Base-by-base conservation (phyloP, 2,113 vertebrate species). In the Psittacula cyanocephala region DNA sequence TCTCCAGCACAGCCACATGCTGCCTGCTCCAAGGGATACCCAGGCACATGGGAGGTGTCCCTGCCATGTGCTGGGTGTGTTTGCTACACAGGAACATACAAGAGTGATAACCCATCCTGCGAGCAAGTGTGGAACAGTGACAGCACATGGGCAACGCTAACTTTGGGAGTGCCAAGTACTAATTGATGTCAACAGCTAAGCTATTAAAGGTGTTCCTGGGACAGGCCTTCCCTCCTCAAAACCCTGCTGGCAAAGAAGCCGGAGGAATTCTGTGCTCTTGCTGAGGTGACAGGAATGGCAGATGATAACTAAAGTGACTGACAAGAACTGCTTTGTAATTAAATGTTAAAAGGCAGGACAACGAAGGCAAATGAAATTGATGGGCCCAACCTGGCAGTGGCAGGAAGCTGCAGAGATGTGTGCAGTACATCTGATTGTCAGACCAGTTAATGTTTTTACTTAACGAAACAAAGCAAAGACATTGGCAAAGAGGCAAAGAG, bases 61-160 rank as follows among this genome's bases (percentile, higher is more conserved):
- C 13, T 8, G 63, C 31, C 47, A 9, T 1, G 0, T 16, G 67
- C 39, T 39, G 60, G 20, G 12, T 0, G 2, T 47, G 11, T 65
- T 76, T 77, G 64, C 50, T 31, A 23, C 55, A 43, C 17, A 27
- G 39, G 46, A 71, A 50, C 0, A 0, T 10, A 37, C 28, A 28
- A 15, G 27, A 82, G 24, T 17, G 33, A 52, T 19, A n/a, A 71
- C 47, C 31, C 12, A 9, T 18, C 67, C 81, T 29, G 13, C 28
- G 57, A 78, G 49, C 2, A 7, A 81, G 65, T 2, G 24, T 3
- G 9, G 28, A 59, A 67, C 28, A 25, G 60, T 7, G 63, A 31
- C 46, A 89, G 55, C 74, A 63, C 0, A 0, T 14, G 22, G 39
- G 29, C 0, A 3, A 63, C 0, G 1, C 33, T 41, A 33, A 62